Base-by-base conservation (phyloP, 37 sponge, comb jelly and placozoan species). In the Aplysina aerophoba region DNA sequence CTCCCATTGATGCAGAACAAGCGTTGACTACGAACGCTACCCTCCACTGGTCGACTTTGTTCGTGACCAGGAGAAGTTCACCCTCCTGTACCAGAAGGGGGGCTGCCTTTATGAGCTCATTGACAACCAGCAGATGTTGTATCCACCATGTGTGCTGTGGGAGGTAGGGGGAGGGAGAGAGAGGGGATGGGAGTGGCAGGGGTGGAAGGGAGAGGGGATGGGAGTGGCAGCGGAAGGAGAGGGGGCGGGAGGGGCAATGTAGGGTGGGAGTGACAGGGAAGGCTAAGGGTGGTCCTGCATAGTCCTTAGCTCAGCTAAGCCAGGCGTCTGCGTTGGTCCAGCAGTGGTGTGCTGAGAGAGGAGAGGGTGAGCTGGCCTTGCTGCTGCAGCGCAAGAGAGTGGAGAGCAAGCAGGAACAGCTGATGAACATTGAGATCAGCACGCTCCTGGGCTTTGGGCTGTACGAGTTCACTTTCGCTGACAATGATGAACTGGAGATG, bases 81-180 rank as follows among this genome's bases (percentile, higher is more conserved):
- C 89, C 21, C 87, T 96, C 69, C 93, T 87, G 4, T 96, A 96
- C 71, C 17, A 64, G 65, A 85, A 89, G 87, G 81, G 85, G 37
- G 79, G 41, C 5, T 72, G 78, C 8, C 81, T 58, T 22, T 96
- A 93, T 50, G 96, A 96, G 38, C 92, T 96, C 50, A 93, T 95
- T 30, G 96, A 96, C 67, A 90, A 93, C 63, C 94, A 91, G 37
- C 96, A 96, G 83, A 88, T 96, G 41, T 89, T 96, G 92, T 93
- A 87, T 91, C 73, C 69, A 44, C 8, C 50, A 11, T 44, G 6
- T 11, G 8, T 8, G 3, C 3, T 69, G 71, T 69, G 71, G 27
- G 33, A 6, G 71, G 71, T 33, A 31, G 71, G 71, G 71, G 71
- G 4, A 13, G n/a, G 27, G n/a, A 62, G n/a, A 13, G n/a, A 4